phyloP scores from a whole-genome alignment of 2,888 invertebrate genomes.

The Cepaea hortensis region DNA sequence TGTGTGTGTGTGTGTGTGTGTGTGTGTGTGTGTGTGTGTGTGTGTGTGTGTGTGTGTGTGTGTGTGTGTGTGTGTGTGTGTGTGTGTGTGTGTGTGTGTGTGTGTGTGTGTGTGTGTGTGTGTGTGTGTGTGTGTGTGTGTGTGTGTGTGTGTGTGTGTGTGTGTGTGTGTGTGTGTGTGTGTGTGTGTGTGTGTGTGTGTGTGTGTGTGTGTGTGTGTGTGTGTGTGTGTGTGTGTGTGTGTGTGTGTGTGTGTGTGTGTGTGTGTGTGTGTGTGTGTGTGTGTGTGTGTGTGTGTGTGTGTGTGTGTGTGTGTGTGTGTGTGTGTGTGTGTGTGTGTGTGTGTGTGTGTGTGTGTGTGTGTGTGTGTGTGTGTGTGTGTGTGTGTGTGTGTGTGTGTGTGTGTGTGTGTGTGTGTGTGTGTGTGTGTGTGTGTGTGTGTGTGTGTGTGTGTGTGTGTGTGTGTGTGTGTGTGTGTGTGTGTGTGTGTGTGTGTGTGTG shows the following conservation, averaged over 20 bases:
- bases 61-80: background rate
- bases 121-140: background rate
- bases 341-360: background rate
- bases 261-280: background rate
- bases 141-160: background rate
- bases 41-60: background rate
- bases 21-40: background rate
- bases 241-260: background rate
- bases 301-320: background rate
- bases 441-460: background rate
- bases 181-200: background rate
- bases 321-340: background rate
- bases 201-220: background rate
- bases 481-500: background rate
- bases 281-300: background rate
- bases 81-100: background rate
- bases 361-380: background rate
- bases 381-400: background rate
- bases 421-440: background rate
- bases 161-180: background rate
- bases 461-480: background rate
- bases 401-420: background rate
- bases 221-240: background rate
- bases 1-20: background rate
- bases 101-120: background rate